Evolutionary conservation across 2,888 invertebrate species (phyloP).

Genomic region (Dynastes maya): DNA sequence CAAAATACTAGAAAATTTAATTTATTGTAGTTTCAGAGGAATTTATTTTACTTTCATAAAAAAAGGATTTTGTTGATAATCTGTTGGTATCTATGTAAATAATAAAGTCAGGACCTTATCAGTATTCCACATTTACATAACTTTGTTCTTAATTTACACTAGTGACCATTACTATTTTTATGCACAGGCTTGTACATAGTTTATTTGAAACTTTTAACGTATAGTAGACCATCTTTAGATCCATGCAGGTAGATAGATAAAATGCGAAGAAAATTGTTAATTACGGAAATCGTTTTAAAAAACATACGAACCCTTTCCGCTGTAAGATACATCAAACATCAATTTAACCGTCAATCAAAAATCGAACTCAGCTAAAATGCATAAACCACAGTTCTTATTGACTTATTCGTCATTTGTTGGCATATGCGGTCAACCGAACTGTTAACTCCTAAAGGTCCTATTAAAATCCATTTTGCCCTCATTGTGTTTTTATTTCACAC

Average conservation of each 20-base stretch:
- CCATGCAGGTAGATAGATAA: neutral
- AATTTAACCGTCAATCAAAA: slow-evolving; percentile 44
- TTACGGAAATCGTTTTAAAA: slow-evolving; percentile 6
- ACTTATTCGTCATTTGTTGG: slow-evolving; percentile 49
- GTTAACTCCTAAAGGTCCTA: slow-evolving; percentile 39
- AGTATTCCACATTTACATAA: too few species aligned
- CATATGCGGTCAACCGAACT: slow-evolving; percentile 46
- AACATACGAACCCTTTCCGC: slow-evolving; percentile 14
- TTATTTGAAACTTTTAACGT: too few species aligned
- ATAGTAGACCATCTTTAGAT: too few species aligned
- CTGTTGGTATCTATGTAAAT: too few species aligned
- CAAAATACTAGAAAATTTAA: too few species aligned
- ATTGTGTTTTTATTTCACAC: slow-evolving; percentile 49
- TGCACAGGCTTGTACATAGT: too few species aligned
- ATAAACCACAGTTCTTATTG: slow-evolving; percentile 47
- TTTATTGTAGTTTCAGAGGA: too few species aligned
- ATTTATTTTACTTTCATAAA: too few species aligned
- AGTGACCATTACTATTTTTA: too few species aligned
- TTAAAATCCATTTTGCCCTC: slow-evolving; percentile 44
- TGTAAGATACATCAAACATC: slow-evolving; percentile 19
- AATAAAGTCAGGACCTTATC: too few species aligned
- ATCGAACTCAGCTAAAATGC: slow-evolving; percentile 16
- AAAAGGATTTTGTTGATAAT: too few species aligned
- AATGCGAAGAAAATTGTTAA: neutral
- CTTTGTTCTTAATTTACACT: too few species aligned